phyloP scores from a whole-genome alignment of 1,140 invertebrate species.

The Ctenoplectra terminalis region DNA sequence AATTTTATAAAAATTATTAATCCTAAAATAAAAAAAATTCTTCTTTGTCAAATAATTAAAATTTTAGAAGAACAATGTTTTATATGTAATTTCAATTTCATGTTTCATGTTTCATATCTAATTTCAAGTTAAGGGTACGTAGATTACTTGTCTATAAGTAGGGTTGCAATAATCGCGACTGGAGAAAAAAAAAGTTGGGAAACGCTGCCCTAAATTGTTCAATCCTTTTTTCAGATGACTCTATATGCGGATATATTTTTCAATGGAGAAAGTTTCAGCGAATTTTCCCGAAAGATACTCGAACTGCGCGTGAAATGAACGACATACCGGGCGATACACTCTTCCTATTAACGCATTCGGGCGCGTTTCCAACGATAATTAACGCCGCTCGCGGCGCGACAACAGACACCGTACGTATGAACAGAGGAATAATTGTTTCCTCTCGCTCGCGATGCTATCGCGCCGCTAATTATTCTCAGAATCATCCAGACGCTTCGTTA shows the following conservation, averaged over 20 bases:
- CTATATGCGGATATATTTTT: neutral
- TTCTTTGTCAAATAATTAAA: too few relatives aligned
- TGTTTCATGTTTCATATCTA: too few relatives aligned
- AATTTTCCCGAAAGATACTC: slow-evolving; percentile 16
- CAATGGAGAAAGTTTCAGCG: slow-evolving; percentile 2
- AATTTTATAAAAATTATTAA: too few relatives aligned
- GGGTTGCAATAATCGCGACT: too few relatives aligned
- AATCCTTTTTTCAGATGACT: neutral
- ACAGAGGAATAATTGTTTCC: slow-evolving; percentile 49
- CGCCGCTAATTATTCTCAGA: slow-evolving; percentile 52
- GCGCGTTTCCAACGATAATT: slow-evolving; percentile 23
- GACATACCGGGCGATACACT: neutral
- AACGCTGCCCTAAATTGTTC: neutral
- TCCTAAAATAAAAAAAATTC: too few relatives aligned
- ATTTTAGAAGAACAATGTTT: too few relatives aligned
- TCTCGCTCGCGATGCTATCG: slow-evolving; percentile 47
- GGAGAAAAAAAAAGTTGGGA: too few relatives aligned
- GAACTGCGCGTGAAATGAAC: neutral
- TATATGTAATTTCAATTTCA: too few relatives aligned
- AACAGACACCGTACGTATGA: slow-evolving; percentile 20
- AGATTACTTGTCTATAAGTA: too few relatives aligned
- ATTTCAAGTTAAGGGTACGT: too few relatives aligned
- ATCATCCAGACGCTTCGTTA: slow-evolving; percentile 70
- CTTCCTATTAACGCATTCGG: slow-evolving; percentile 21
- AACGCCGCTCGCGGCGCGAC: slow-evolving; percentile 12